Evolutionary conservation across 2,888 invertebrate species (phyloP).

Genomic region (Protophormia terraenovae): DNA sequence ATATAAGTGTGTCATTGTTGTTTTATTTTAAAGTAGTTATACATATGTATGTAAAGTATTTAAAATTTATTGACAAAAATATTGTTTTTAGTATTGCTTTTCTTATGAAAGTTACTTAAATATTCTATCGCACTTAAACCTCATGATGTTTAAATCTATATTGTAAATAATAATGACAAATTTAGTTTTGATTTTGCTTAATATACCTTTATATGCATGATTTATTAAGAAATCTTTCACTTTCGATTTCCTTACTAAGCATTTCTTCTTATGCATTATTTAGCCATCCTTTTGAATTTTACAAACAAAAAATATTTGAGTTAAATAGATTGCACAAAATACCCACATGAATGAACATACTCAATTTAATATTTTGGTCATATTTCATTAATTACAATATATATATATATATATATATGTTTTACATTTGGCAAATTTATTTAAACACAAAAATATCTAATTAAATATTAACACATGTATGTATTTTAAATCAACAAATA

Average conservation of each 20-base stretch:
- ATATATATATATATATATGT: not conserved
- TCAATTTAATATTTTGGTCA: not conserved
- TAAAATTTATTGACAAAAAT: no score
- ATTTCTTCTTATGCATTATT: not conserved
- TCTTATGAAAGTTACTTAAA: no score
- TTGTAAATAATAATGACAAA: not conserved
- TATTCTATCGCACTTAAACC: no score
- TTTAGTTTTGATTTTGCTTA: not conserved
- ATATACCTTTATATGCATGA: not conserved
- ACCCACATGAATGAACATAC: not conserved
- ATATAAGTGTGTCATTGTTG: no score
- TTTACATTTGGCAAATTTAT: not conserved
- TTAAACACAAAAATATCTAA: slow-evolving; percentile 8
- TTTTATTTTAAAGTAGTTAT: no score
- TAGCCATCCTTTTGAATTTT: not conserved
- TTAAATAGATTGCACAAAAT: not conserved
- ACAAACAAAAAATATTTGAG: not conserved
- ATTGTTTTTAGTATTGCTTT: no score
- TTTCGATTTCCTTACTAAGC: not conserved
- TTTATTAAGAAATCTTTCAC: not conserved
- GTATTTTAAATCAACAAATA: not conserved
- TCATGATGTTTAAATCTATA: no score
- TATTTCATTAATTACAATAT: slow-evolving; percentile 1
- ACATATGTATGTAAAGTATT: no score
- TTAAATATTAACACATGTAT: slow-evolving; percentile 33